A percentile compares a stretch with the other conserved stretches of the same genome.
Evolutionary conservation across 2,113 vertebrate species (phyloP).

Genomic region (Labeo rohita): DNA sequence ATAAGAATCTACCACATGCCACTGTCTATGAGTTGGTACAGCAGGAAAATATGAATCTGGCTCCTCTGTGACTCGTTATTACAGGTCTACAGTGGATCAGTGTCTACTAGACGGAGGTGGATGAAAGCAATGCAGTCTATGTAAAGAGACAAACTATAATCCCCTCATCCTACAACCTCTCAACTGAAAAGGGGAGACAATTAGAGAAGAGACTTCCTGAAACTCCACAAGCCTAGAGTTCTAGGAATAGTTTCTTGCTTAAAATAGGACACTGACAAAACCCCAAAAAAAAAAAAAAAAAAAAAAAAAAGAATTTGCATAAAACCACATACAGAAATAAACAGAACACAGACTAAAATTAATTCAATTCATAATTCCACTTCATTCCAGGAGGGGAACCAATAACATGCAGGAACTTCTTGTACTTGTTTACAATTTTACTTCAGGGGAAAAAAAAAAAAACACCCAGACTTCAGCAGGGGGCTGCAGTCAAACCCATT

Average conservation of each 20-base stretch:
- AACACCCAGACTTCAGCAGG: background rate
- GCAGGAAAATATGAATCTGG: background rate
- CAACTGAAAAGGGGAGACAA: background rate
- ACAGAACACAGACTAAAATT: background rate
- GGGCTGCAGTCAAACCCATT: background rate
- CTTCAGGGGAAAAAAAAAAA: background rate
- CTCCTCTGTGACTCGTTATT: constrained; percentile 28
- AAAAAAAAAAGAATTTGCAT: background rate
- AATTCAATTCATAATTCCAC: background rate
- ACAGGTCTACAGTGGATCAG: constrained; percentile 14
- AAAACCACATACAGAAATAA: background rate
- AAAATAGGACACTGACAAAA: background rate
- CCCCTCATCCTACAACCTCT: constrained; percentile 30
- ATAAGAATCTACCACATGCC: background rate
- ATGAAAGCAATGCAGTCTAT: constrained; percentile 42
- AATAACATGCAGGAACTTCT: background rate
- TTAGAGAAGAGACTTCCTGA: background rate
- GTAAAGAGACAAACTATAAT: constrained; percentile 39
- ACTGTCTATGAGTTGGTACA: background rate
- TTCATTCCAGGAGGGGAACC: background rate
- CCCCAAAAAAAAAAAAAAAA: too few relatives aligned
- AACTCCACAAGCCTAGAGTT: background rate
- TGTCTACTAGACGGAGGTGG: constrained; percentile 49
- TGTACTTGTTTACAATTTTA: constrained; percentile 21
- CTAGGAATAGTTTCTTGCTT: background rate